Evolutionary conservation across 2,113 vertebrate genomes (phyloP).

Genomic region (Macroglossus sobrinus): DNA sequence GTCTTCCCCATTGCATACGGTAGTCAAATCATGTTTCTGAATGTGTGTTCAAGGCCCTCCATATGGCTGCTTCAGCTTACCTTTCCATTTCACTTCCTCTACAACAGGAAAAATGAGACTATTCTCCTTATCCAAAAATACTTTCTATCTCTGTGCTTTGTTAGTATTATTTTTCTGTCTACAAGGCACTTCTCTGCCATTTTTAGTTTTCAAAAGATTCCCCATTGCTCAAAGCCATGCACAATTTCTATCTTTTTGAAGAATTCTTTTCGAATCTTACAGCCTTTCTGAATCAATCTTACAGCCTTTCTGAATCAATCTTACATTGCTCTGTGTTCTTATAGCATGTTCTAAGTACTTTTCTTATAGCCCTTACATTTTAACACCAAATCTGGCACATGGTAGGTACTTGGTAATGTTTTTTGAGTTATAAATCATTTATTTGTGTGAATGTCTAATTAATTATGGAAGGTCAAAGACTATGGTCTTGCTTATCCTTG

Average conservation of each 20-base stretch:
- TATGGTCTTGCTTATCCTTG: neutral
- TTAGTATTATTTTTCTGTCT: neutral
- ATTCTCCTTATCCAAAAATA: neutral
- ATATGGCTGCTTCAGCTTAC: neutral
- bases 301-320: neutral
- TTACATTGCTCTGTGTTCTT: neutral
- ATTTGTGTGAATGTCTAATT: neutral
- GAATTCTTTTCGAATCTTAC: neutral
- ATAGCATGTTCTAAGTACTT: neutral
- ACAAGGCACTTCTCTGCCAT: neutral
- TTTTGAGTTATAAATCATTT: neutral
- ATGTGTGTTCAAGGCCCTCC: accelerated
- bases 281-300: neutral
- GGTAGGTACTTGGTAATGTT: neutral
- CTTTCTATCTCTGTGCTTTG: neutral
- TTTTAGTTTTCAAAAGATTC: neutral
- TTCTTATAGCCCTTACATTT: neutral
- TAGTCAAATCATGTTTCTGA: neutral
- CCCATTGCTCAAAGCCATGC: neutral
- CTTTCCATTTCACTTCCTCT: neutral
- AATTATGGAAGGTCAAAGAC: neutral
- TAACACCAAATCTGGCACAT: neutral
- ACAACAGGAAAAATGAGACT: neutral
- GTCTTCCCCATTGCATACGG: neutral
- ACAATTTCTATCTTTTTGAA: neutral